These are phyloP conservation scores for Trematomus bernacchii DNA, from an alignment of 2,797 vertebrate genomes.

Conservation along the genomic window DNA sequence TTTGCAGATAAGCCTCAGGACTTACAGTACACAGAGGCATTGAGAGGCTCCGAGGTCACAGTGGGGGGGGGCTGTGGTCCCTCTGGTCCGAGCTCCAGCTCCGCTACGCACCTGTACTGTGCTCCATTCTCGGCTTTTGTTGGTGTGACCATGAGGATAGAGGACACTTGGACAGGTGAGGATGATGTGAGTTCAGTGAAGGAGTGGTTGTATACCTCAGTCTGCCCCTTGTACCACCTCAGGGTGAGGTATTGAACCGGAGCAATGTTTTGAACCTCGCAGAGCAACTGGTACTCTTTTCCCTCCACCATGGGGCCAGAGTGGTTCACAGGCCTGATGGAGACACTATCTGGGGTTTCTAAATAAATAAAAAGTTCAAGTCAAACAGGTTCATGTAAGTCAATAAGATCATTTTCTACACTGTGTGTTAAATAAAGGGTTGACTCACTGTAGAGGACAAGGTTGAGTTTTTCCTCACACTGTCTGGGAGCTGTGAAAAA, in stretches of 20 bases:
- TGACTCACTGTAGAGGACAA: slow-evolving; percentile 87
- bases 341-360: slow-evolving; percentile 87
- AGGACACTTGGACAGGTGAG: slow-evolving; percentile 87
- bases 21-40: slow-evolving; percentile 78
- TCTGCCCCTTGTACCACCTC: slow-evolving; percentile 85
- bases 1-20: slow-evolving; percentile 21
- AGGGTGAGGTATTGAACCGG: slow-evolving; percentile 88
- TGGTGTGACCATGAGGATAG: slow-evolving; percentile 83
- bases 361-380: slow-evolving; percentile 23
- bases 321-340: slow-evolving; percentile 83
- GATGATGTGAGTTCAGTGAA: slow-evolving; percentile 85
- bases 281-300: slow-evolving; percentile 86
- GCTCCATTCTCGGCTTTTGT: slow-evolving; percentile 78
- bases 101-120: slow-evolving; percentile 81
- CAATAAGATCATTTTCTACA: neutral
- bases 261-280: slow-evolving; percentile 88
- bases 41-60: slow-evolving; percentile 74
- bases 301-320: slow-evolving; percentile 84
- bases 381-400: slow-evolving; percentile 5
- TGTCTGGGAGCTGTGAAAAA: slow-evolving; percentile 88
- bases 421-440: neutral
- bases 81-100: slow-evolving; percentile 80
- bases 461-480: slow-evolving; percentile 88
- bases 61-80: slow-evolving; percentile 76
- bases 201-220: slow-evolving; percentile 85